A percentile compares a stretch with the other conserved stretches of the same genome.
Evolutionary conservation across 1,140 invertebrate genomes (phyloP).

Genomic region (Laupala kohalensis): DNA sequence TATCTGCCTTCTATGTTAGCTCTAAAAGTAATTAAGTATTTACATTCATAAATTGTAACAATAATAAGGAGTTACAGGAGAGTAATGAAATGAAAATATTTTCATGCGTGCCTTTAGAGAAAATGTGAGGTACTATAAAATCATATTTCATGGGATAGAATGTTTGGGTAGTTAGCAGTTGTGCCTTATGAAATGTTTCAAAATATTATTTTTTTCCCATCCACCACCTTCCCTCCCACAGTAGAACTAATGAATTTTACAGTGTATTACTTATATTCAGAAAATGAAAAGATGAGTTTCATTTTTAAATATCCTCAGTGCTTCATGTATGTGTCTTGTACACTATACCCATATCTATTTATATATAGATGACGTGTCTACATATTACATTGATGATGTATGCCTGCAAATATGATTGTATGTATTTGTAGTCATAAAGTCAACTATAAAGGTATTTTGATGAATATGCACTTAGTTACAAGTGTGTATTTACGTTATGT

Average conservation of each 20-base stretch:
- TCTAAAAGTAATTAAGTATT: constrained; percentile 4
- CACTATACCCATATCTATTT: not conserved
- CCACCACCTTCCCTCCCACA: not conserved
- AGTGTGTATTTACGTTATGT: not conserved
- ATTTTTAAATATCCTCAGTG: not conserved
- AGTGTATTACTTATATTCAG: not conserved
- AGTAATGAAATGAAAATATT: not conserved
- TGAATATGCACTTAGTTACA: not conserved
- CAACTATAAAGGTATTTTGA: too few relatives aligned
- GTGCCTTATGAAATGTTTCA: constrained; percentile 2
- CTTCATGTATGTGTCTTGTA: not conserved
- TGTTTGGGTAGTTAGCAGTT: constrained; percentile 6
- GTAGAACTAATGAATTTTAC: not conserved
- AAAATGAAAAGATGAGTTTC: not conserved
- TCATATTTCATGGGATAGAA: constrained; percentile 2
- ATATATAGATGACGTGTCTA: too few relatives aligned
- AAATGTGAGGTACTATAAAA: constrained; percentile 2
- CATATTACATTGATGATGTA: not conserved
- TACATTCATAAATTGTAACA: not conserved
- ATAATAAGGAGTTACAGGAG: not conserved
- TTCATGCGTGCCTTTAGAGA: constrained; percentile 4
- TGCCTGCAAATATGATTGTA: not conserved
- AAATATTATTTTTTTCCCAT: not conserved
- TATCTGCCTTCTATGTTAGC: not conserved
- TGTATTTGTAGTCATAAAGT: not conserved